These are phyloP conservation scores for Entelurus aequoreus DNA, from an alignment of 2,113 vertebrate genomes.

Conservation along the genomic window DNA sequence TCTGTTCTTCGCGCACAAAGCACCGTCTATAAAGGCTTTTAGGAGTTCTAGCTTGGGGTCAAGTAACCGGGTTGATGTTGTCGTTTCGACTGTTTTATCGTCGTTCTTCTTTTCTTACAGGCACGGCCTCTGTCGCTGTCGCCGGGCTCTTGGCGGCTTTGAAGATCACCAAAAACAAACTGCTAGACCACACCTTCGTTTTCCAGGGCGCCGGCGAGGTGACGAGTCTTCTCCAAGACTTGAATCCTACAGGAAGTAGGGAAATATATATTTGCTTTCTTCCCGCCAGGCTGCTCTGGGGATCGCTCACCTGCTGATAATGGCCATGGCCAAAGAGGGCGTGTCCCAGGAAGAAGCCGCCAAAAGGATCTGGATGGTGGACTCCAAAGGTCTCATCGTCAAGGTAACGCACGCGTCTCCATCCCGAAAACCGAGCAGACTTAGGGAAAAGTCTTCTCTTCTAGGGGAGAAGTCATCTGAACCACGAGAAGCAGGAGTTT, in stretches of 20 bases:
- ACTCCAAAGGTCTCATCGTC: conserved; percentile 90
- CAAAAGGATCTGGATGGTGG: conserved; percentile 96
- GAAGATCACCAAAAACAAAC: conserved; percentile 87
- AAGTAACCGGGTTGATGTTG: no score
- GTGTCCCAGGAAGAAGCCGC: conserved; percentile 75
- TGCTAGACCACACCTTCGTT: conserved; percentile 89
- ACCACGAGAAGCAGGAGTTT: conserved; percentile 89
- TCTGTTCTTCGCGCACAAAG: no score
- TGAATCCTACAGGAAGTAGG: not conserved
- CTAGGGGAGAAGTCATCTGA: conserved; percentile 86
- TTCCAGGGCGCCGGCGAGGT: conserved; percentile 98
- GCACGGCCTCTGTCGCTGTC: conserved; percentile 91
- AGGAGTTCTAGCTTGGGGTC: no score
- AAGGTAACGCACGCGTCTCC: conserved; percentile 75
- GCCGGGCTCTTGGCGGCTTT: conserved; percentile 88
- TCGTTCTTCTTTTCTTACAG: conserved; percentile 57
- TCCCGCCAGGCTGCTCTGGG: conserved; percentile 85
- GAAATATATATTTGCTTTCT: not conserved
- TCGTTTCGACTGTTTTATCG: no score
- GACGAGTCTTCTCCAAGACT: conserved; percentile 13
- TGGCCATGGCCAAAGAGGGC: conserved; percentile 93
- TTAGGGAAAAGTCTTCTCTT: not conserved
- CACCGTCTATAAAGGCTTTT: no score
- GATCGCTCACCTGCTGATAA: conserved; percentile 87
- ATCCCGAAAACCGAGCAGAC: no score